Evolutionary conservation across 2,113 vertebrate genomes (phyloP).

Genomic region (Eptesicus fuscus): DNA sequence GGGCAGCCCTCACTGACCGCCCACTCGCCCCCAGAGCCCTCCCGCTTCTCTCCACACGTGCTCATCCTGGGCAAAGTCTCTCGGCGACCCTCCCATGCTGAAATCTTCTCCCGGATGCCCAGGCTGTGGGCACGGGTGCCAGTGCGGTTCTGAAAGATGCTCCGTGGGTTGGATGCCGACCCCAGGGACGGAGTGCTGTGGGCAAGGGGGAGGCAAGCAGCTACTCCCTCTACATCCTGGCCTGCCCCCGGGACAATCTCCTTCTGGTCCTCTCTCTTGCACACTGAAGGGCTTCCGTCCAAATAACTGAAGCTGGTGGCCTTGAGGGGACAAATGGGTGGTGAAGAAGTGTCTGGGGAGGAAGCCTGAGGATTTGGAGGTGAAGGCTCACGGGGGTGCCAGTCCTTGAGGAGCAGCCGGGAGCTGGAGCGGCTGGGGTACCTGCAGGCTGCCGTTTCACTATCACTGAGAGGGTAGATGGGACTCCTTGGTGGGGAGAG

Average conservation of each 20-base stretch:
- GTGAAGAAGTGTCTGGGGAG: slow-evolving; percentile 79
- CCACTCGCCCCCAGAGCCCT: slow-evolving; percentile 82
- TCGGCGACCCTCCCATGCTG: slow-evolving; percentile 96
- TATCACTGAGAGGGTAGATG: slow-evolving; percentile 87
- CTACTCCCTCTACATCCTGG: slow-evolving; percentile 78
- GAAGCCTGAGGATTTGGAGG: slow-evolving; percentile 80
- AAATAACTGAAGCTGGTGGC: slow-evolving; percentile 89
- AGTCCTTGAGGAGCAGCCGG: slow-evolving; percentile 84
- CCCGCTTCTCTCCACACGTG: slow-evolving; percentile 90
- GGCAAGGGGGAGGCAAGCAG: slow-evolving; percentile 79
- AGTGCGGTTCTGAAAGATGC: slow-evolving; percentile 83
- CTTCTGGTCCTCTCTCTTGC: slow-evolving; percentile 83
- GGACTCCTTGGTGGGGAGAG: slow-evolving; percentile 84
- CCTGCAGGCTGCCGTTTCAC: slow-evolving; percentile 84
- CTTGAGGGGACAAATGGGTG: slow-evolving; percentile 83
- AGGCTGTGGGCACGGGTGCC: slow-evolving; percentile 83
- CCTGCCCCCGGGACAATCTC: slow-evolving; percentile 77
- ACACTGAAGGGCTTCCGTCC: slow-evolving; percentile 90
- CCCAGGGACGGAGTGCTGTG: slow-evolving; percentile 89
- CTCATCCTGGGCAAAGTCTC: slow-evolving; percentile 89
- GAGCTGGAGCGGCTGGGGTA: slow-evolving; percentile 83
- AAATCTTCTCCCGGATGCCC: slow-evolving; percentile 95
- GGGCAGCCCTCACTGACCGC: slow-evolving; percentile 91
- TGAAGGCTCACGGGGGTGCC: slow-evolving; percentile 79
- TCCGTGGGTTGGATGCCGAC: slow-evolving; percentile 81